A percentile compares a stretch with the other conserved stretches of the same genome.
Evolutionary conservation across 2,113 vertebrate species (phyloP).

Genomic region (Corythoichthys haematopterus): DNA sequence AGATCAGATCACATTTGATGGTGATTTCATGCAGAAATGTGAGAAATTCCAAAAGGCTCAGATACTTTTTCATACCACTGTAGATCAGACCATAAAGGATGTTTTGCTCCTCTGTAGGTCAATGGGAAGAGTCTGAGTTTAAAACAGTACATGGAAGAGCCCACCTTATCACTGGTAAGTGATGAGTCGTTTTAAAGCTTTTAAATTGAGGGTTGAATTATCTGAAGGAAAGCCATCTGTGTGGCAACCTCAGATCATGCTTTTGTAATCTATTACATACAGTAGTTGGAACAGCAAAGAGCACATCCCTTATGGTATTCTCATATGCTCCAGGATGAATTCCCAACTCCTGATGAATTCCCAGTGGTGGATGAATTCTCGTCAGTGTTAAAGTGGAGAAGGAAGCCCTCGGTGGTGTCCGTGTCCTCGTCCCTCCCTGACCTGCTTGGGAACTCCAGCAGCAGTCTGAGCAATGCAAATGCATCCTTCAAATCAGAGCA

Average conservation of each 20-base stretch:
- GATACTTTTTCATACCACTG: no score
- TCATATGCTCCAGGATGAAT: constrained; percentile 60
- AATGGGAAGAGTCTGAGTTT: constrained; percentile 87
- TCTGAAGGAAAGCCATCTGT: background rate
- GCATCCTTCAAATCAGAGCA: constrained; percentile 75
- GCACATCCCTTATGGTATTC: background rate
- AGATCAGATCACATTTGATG: no score
- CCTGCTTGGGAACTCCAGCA: constrained; percentile 75
- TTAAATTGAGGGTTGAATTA: background rate
- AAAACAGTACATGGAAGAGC: constrained; percentile 82
- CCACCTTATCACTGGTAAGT: constrained; percentile 81
- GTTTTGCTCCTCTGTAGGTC: constrained; percentile 57
- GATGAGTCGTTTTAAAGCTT: background rate
- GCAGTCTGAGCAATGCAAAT: constrained; percentile 76
- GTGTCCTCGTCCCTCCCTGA: constrained; percentile 81
- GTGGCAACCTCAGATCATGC: background rate
- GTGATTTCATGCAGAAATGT: no score
- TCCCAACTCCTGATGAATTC: constrained; percentile 75
- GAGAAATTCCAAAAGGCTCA: no score
- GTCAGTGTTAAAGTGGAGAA: constrained; percentile 83
- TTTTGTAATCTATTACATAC: background rate
- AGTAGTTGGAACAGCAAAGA: background rate
- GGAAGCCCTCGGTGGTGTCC: constrained; percentile 78
- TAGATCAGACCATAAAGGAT: background rate
- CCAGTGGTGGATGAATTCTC: constrained; percentile 75